Evolutionary conservation across 2,888 invertebrate species (phyloP).

Genomic region (Sympetrum striolatum): DNA sequence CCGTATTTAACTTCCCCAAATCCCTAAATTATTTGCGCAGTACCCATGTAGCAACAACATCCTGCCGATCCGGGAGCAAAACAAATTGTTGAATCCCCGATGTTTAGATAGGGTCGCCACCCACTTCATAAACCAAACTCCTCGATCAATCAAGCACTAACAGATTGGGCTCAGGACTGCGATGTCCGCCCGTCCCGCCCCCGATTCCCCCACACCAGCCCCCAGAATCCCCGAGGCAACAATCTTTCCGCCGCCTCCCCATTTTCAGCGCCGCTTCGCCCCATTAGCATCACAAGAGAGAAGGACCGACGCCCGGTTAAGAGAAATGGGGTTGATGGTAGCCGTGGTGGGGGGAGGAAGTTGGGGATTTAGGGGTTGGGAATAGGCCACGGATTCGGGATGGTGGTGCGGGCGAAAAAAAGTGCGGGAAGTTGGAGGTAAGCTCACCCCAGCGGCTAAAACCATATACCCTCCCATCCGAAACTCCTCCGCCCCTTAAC

Average conservation of each 20-base stretch:
- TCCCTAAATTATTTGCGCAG: background rate
- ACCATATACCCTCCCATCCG: background rate
- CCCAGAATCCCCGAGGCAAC: conserved; percentile 14
- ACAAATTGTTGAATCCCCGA: background rate
- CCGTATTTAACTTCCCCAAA: background rate
- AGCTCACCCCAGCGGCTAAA: background rate
- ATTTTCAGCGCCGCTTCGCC: background rate
- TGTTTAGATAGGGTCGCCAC: background rate
- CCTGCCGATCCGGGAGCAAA: background rate
- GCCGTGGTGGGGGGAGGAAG: background rate
- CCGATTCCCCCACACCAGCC: background rate
- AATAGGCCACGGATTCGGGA: background rate
- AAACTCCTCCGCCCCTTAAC: background rate
- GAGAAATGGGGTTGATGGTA: background rate
- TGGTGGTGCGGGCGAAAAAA: background rate
- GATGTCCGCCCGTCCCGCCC: background rate
- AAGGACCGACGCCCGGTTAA: background rate
- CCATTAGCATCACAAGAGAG: conserved; percentile 38
- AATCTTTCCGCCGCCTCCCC: background rate
- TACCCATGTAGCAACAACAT: background rate
- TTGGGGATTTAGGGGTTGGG: background rate
- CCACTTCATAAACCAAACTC: conserved; percentile 31
- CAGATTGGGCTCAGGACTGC: background rate
- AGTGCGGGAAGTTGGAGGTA: background rate
- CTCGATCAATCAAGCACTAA: conserved; percentile 34